Conservation (phyloP, 1,140 invertebrate genomes). For the Calosoma granatense region DNA sequence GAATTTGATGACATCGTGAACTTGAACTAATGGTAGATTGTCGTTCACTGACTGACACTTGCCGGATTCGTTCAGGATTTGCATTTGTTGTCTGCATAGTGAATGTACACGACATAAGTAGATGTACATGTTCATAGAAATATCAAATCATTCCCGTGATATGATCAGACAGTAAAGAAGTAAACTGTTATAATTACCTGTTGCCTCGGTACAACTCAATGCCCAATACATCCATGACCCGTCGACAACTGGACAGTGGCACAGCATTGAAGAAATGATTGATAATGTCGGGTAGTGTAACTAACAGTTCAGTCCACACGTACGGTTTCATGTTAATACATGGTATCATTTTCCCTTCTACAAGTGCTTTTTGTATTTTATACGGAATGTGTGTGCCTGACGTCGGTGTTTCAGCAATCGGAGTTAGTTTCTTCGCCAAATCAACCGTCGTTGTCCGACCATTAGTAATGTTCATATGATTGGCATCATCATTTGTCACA, state of each 20-base stretch:
- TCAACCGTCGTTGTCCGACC: constrained; percentile 38
- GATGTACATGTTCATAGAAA: not conserved
- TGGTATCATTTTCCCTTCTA: constrained; percentile 68
- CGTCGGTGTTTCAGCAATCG: constrained; percentile 48
- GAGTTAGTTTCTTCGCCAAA: constrained; percentile 47
- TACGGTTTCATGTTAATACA: constrained; percentile 81
- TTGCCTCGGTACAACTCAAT: constrained; percentile 72
- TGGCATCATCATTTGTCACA: constrained; percentile 13
- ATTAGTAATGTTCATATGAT: constrained; percentile 27
- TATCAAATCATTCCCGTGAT: no score
- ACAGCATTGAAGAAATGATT: constrained; percentile 68
- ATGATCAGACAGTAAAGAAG: no score
- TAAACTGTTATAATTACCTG: no score
- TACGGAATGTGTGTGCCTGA: constrained; percentile 53
- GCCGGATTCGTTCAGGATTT: constrained; percentile 59
- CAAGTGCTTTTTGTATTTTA: constrained; percentile 65
- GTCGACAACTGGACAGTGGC: constrained; percentile 58
- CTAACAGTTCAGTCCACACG: constrained; percentile 65
- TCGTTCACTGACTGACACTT: constrained; percentile 56
- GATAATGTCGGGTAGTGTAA: constrained; percentile 71
- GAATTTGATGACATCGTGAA: constrained; percentile 68
- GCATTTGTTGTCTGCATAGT: constrained; percentile 64
- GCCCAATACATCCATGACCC: constrained; percentile 65
- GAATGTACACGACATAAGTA: constrained; percentile 19
- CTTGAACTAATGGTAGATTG: constrained; percentile 59